phyloP scores from a whole-genome alignment of 53 echinoderm and acorn worm genomes.

The Arbacia lixula region DNA sequence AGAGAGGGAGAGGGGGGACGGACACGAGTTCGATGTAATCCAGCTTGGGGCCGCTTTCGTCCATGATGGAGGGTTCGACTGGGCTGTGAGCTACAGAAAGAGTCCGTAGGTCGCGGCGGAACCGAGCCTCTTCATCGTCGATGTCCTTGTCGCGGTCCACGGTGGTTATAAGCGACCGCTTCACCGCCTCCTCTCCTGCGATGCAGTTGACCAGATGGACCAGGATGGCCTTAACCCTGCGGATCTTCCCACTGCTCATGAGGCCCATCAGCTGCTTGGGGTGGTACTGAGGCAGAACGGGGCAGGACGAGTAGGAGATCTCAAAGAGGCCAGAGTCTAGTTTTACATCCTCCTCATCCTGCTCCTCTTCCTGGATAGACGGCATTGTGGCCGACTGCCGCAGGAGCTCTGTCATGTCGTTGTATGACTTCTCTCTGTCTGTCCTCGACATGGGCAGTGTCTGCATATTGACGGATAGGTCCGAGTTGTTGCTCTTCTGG shows the following conservation, averaged over 20 bases:
- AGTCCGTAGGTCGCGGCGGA: conserved; percentile 56
- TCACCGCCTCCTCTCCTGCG: conserved; percentile 85
- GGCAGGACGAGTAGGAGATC: conserved; percentile 79
- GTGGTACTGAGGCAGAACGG: conserved; percentile 97
- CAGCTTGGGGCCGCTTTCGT: conserved; percentile 66
- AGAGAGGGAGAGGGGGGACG: conserved; percentile 95
- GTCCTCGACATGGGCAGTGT: conserved; percentile 87
- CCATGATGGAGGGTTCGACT: conserved; percentile 70
- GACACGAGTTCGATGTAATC: conserved; percentile 96
- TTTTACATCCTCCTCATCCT: conserved; percentile 63
- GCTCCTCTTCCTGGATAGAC: conserved; percentile 32
- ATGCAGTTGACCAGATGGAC: conserved; percentile 97
- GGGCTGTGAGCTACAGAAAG: conserved; percentile 84
- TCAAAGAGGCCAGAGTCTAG: conserved; percentile 89
- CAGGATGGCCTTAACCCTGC: conserved; percentile 94
- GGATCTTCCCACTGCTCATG: conserved; percentile 94
- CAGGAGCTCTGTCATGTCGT: conserved; percentile 81
- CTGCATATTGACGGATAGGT: conserved; percentile 82
- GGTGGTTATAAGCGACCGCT: conserved; percentile 74
- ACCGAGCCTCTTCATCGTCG: conserved; percentile 68
- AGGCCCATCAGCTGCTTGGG: conserved; percentile 96
- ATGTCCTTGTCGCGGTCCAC: conserved; percentile 58
- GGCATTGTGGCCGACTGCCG: conserved; percentile 31
- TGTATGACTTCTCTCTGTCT: conserved; percentile 94
- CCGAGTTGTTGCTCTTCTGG: conserved; percentile 62